Base-by-base conservation (phyloP, 2,113 vertebrate species). In the Cyprichromis sp. region DNA sequence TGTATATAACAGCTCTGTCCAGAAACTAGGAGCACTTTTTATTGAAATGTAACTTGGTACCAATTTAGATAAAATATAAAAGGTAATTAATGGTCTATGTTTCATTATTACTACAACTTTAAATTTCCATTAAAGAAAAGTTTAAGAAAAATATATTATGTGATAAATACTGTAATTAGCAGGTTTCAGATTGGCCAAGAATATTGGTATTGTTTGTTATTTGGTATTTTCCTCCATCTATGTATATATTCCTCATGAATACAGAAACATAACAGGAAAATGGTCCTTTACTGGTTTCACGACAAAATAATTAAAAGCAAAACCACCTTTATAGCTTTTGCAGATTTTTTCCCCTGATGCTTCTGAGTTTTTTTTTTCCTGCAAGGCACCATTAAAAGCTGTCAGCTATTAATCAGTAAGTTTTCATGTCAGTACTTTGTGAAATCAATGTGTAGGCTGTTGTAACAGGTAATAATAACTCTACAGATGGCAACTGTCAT, bases 401-500 rank as follows among this genome's bases (percentile, higher is more conserved):
- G 9, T 90, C 68, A 86, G 45, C 55, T 81, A 17, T 50, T 88
- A 13, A 9, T 73, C 85, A 87, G 79, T 81, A 54, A 59, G 53
- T 89, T 91, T 78, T 82, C 66, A 12, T 83, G 87, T 88, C 86
- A 79, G 87, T 79, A 54, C 81, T 88, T 90, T 85, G 53, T 81
- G 73, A 90, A 87, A 92, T 83, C 68, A 83, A 63, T 14, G 76
- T 93, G 90, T 73, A 83, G 86, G 87, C 84, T 85, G 87, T 85
- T 87, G 76, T 80, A 85, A 92, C 89, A 89, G 57, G 80, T 91
- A 92, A 90, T 91, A 94, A 94, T 91, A 93, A 89, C 93, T 87
- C 47, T 88, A 89, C 91, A 92, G 81, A 92, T 90, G 83, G 88
- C 16, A 92, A 90, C 92, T 88, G 87, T 87, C 91, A 88, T 87